Evolutionary conservation across 2,888 invertebrate species (phyloP).

Genomic region (Agrochola lota): DNA sequence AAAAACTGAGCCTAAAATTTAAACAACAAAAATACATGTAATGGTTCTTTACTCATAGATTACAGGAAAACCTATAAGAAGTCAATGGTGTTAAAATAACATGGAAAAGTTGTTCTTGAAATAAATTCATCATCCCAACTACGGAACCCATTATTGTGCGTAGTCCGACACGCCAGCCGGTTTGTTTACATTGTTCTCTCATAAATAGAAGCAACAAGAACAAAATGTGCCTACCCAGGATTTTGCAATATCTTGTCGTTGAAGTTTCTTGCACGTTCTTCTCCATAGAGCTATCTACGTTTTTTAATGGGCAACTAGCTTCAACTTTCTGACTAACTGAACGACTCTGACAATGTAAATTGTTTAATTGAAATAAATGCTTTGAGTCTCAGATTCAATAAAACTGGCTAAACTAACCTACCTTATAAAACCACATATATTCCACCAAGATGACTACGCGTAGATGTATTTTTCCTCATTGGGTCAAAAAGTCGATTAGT

Average conservation of each 20-base stretch:
- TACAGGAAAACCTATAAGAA: no score
- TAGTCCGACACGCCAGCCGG: no score
- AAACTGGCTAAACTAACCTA: background rate
- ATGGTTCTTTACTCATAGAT: no score
- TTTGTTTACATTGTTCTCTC: background rate
- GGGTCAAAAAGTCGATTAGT: conserved; percentile 2
- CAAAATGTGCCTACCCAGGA: background rate
- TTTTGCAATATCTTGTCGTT: no score
- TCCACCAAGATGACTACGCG: background rate
- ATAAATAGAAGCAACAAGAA: background rate
- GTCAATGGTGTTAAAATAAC: no score
- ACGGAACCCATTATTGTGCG: no score
- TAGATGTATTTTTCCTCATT: background rate
- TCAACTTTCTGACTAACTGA: background rate
- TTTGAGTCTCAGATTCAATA: background rate
- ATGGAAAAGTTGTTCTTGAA: no score
- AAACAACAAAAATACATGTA: no score
- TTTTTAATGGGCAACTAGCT: background rate
- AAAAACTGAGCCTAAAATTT: no score
- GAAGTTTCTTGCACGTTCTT: background rate
- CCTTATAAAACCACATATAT: background rate
- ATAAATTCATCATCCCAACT: no score
- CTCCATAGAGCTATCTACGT: background rate
- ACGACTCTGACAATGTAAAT: background rate
- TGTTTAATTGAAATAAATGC: background rate